These are phyloP conservation scores for Pardalotus punctatus DNA, from an alignment of 2,113 vertebrate genomes.

Conservation along the genomic window DNA sequence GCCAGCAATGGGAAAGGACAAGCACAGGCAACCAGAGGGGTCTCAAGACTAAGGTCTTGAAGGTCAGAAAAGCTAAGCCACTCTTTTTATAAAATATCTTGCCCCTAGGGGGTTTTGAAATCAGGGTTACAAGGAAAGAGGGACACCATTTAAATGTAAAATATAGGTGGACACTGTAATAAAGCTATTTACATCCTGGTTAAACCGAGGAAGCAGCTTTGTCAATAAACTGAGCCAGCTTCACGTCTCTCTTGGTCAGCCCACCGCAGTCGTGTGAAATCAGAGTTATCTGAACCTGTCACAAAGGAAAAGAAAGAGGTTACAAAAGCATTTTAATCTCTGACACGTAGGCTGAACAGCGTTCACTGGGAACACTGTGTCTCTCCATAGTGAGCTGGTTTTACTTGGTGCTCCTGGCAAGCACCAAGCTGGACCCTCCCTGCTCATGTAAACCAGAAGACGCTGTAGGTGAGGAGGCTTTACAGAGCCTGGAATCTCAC, in stretches of 20 bases:
- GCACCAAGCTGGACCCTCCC: background rate
- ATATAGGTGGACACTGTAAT: background rate
- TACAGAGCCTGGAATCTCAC: background rate
- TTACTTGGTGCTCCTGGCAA: background rate
- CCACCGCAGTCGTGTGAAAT: slow-evolving; percentile 90
- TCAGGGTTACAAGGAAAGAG: background rate
- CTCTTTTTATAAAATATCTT: background rate
- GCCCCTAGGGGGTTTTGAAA: background rate
- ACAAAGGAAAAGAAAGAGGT: background rate
- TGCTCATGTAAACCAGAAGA: background rate
- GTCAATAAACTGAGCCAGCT: slow-evolving; percentile 94
- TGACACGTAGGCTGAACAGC: background rate
- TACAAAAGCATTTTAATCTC: background rate
- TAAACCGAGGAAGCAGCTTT: slow-evolving; percentile 76
- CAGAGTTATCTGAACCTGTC: slow-evolving; percentile 94
- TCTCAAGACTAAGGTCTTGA: background rate
- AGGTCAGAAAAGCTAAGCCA: background rate
- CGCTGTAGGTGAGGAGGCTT: background rate
- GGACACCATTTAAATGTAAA: background rate
- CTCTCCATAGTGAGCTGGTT: background rate
- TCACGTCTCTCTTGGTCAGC: slow-evolving; percentile 88
- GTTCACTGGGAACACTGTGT: fast-evolving
- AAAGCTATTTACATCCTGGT: background rate
- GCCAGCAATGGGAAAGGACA: background rate
- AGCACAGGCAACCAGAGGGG: background rate